Base-by-base conservation (phyloP, 1,140 invertebrate species). In the Lanistes nyassanus region DNA sequence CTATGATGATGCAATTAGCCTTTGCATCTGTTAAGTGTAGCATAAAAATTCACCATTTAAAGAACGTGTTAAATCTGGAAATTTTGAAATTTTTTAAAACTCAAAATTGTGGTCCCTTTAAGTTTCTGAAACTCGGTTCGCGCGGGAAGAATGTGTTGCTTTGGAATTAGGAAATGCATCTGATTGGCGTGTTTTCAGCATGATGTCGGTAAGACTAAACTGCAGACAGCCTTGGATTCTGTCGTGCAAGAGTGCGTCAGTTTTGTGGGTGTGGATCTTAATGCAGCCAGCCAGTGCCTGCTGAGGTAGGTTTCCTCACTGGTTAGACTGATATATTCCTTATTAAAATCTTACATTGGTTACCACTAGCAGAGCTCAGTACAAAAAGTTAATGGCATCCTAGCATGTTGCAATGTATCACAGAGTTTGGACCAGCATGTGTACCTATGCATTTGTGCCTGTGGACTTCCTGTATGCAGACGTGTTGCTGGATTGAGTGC, bases 231-330 rank as follows among this genome's bases (percentile, higher is more conserved):
- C 0, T 88, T 98, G 19, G 93, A 95, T 80, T 93, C 93, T 79
- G 92, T 92, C 11, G 88, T 92, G 31, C 88, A 89, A 53, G 95
- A 97, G 85, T 95, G 95, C 85, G 96, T 97, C 7, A 97, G 95
- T 90, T 96, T 96, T 88, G 95, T 97, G 0, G 96, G 96, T 1
- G 95, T 96, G 0, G 95, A 98, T 86, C 85, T 97, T 1, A 98
- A 98, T 87, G 94, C 94, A 0, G 93, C 94, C 2, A 95, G 95
- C 37, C 90, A 93, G 62, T 92, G 93, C 85, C 90, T 97, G 58
- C 88, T 97, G 0, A 93, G 92, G 93, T 94, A 90, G 69, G 77
- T 64, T 64, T 42, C n/a, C n/a, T n/a, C n/a, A n/a, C n/a, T n/a
- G n/a, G n/a, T n/a, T n/a, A n/a, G n/a, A n/a, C n/a, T n/a, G n/a